Evolutionary conservation across 2,113 vertebrate species (phyloP), one percentile per base, ranked within the genome.

Genomic region (Nothoprocta perdicaria): DNA sequence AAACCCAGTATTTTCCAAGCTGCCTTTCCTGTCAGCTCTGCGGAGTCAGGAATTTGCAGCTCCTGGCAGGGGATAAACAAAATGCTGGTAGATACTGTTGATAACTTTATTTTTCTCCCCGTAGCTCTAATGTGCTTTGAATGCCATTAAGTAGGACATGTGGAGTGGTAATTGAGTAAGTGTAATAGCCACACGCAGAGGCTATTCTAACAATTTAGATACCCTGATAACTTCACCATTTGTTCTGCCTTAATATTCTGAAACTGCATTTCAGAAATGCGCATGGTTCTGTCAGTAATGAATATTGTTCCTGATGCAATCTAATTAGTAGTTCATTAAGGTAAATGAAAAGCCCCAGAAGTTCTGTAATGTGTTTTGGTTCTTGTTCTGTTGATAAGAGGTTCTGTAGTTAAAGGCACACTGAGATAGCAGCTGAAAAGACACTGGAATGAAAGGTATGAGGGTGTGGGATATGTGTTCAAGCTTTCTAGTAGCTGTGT

Each of bases 401-500:
- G 50, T 90, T 94, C 65, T n/a, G 68, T 8, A 24, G 84, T 80
- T 89, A 31, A 18, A 38, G 65, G 89, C 90, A 90, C 71, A 45
- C 80, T 91, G 66, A 57, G 75, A 72, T 52, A 89, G 55, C 23
- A 22, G 29, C 60, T 57, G 63, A 23, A 31, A 52, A 50, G 90
- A 6, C 66, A 87, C 73, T 95, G 96, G 96, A 94, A 96, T 95
- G 93, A 84, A 57, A 80, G 92, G 90, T 82, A 89, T 96, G 93
- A 88, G 90, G 91, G 91, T 0, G 76, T 95, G 92, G 89, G 82
- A 19, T 1, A 4, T 2, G 9, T 10, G 61, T 27, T 67, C 46
- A 11, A 60, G 80, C 72, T 40, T 33, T 35, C 68, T 35, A 68
- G 33, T 55, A 21, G 65, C 21, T 5, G 19, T 38, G 29, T 52